Evolutionary conservation across 2,113 vertebrate genomes (phyloP).

Genomic region (Pedetes capensis): DNA sequence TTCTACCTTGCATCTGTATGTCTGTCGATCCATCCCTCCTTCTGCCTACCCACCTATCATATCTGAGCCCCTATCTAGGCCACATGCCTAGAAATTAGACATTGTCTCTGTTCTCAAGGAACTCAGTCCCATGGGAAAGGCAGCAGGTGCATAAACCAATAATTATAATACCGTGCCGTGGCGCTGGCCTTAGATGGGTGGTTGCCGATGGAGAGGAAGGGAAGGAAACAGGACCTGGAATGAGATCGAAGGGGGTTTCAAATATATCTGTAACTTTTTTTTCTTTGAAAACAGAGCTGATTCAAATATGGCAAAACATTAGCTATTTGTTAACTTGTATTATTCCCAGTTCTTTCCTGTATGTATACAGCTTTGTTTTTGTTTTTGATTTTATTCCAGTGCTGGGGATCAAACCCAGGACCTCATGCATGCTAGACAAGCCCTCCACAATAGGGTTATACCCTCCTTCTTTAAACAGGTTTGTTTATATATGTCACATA

Average conservation of each 20-base stretch:
- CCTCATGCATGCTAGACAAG: background rate
- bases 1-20: background rate
- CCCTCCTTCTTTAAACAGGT: background rate
- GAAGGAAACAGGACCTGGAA: background rate
- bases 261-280: background rate
- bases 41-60: background rate
- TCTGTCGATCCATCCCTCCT: background rate
- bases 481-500: background rate
- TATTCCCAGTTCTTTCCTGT: background rate
- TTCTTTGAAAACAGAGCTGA: background rate
- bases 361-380: no score
- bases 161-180: background rate
- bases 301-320: conserved; percentile 4
- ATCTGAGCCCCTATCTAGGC: background rate
- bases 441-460: background rate
- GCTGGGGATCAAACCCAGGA: no score
- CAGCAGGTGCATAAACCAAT: background rate
- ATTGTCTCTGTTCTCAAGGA: background rate
- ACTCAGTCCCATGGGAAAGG: background rate
- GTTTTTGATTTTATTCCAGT: no score
- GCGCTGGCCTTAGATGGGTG: background rate
- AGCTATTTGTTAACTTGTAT: background rate
- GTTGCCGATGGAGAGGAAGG: background rate
- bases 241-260: conserved; percentile 17
- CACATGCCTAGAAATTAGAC: background rate